Evolutionary conservation across 2,113 vertebrate species (phyloP).

Genomic region (Xenopus laevis): DNA sequence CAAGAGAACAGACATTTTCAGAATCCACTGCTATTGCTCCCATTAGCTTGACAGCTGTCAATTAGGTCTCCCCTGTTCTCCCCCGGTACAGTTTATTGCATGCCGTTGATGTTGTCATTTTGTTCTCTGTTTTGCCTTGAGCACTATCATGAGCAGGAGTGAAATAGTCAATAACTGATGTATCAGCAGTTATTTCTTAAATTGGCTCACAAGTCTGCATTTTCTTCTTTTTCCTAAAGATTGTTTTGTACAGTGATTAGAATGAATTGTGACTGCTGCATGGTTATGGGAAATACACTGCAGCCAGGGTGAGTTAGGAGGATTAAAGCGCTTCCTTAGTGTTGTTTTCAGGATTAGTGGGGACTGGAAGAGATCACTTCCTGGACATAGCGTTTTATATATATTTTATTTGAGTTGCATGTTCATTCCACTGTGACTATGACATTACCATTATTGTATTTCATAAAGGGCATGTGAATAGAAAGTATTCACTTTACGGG

Average conservation of each 20-base stretch:
- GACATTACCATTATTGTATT: conserved; percentile 27
- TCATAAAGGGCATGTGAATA: conserved; percentile 18
- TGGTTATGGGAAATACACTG: conserved; percentile 64
- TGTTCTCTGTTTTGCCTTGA: conserved; percentile 90
- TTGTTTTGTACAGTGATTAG: conserved; percentile 79
- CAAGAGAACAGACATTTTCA: conserved; percentile 78
- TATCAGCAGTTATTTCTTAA: conserved; percentile 97
- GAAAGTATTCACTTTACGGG: conserved; percentile 15
- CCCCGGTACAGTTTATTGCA: conserved; percentile 91
- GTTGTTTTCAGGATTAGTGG: conserved; percentile 52
- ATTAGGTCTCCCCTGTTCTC: conserved; percentile 90
- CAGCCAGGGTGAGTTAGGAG: conserved; percentile 60
- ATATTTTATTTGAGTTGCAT: conserved; percentile 18
- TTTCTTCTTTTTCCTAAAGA: conserved; percentile 74
- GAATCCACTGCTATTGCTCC: conserved; percentile 86
- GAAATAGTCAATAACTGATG: conserved; percentile 94
- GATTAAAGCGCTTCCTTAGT: conserved; percentile 52
- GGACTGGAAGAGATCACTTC: conserved; percentile 48
- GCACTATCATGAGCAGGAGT: conserved; percentile 83
- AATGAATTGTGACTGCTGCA: conserved; percentile 75
- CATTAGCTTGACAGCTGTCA: conserved; percentile 97
- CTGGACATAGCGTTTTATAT: conserved; percentile 28
- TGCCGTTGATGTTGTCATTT: conserved; percentile 95
- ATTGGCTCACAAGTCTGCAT: conserved; percentile 91
- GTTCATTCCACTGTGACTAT: conserved; percentile 9